These are phyloP conservation scores for Camelus bactrianus DNA, from an alignment of 2,113 vertebrate species.

Conservation along the genomic window DNA sequence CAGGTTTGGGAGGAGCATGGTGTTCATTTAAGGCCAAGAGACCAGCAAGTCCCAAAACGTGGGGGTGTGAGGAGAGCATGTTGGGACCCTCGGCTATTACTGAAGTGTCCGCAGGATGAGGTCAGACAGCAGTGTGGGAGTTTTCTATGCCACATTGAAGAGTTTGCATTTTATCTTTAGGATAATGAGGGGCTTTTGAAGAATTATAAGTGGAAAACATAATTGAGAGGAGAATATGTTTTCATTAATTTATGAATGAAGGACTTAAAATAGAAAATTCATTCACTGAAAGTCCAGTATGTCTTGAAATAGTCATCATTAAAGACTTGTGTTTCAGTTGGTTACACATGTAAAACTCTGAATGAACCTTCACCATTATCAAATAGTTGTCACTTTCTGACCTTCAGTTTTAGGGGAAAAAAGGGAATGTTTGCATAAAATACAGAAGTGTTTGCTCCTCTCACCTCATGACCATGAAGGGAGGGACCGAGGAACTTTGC, in stretches of 20 bases:
- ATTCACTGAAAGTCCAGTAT: background rate
- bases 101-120: background rate
- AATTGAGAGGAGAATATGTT: background rate
- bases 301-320: background rate
- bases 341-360: background rate
- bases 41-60: background rate
- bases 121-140: background rate
- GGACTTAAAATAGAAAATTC: background rate
- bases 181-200: background rate
- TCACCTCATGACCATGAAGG: background rate
- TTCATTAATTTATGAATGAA: conserved; percentile 10
- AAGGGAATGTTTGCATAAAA: background rate
- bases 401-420: background rate
- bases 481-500: background rate
- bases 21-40: background rate
- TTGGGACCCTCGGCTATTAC: background rate
- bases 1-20: background rate
- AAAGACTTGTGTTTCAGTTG: background rate
- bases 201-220: background rate
- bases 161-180: background rate
- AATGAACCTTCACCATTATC: background rate
- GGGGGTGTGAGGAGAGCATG: too few relatives aligned
- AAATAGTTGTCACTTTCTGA: background rate
- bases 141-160: background rate
- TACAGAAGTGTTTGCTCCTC: background rate